Percentiles rank a stretch among this genome's conserved stretches.
phyloP scores from a whole-genome alignment of 2,797 vertebrate species.

The Mormyrops boulengeri region DNA sequence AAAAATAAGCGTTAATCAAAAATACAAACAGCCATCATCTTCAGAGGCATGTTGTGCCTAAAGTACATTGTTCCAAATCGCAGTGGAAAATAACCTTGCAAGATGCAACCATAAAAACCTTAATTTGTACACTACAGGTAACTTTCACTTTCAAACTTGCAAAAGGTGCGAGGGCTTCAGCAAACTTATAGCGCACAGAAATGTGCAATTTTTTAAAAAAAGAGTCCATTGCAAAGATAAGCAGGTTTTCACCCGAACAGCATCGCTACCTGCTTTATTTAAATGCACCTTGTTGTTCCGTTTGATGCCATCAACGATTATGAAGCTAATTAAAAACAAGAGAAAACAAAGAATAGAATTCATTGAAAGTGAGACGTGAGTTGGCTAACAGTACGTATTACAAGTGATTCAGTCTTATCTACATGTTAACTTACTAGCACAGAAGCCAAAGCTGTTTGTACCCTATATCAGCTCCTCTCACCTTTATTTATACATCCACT shows the following conservation, averaged over 20 bases:
- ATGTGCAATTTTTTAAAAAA: not conserved
- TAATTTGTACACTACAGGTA: not conserved
- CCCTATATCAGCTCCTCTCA: not conserved
- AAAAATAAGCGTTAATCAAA: not conserved
- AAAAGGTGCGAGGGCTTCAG: not conserved
- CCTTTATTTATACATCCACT: not conserved
- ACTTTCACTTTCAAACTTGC: not conserved
- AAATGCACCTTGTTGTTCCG: not conserved
- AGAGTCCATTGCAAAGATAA: not conserved
- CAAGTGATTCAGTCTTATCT: not conserved
- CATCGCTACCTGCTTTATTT: not conserved
- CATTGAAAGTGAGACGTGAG: not conserved
- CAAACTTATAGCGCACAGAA: not conserved
- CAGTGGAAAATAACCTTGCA: not conserved
- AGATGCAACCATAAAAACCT: not conserved
- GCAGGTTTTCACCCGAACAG: not conserved
- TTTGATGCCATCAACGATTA: too few relatives aligned
- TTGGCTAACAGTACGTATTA: not conserved
- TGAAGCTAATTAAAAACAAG: not conserved
- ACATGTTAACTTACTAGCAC: not conserved
- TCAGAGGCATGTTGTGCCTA: not conserved
- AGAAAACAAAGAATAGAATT: not conserved
- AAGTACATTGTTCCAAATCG: not conserved
- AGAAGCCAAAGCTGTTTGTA: not conserved
- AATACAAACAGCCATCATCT: not conserved